These are phyloP conservation scores for Ectropis crepuscularia DNA, from an alignment of 2,888 invertebrate species.

Conservation along the genomic window DNA sequence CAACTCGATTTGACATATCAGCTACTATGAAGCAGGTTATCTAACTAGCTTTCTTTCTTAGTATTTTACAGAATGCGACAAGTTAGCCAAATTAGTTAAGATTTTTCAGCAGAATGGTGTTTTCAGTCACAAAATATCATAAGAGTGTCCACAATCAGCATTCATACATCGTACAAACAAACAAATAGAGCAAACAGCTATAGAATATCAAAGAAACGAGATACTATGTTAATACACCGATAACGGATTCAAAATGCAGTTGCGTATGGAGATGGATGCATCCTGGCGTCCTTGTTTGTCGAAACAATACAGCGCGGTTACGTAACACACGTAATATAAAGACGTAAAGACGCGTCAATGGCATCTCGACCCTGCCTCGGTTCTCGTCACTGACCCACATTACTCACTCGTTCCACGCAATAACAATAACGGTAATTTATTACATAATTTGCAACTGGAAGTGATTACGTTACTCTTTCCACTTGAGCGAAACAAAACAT, in stretches of 20 bases:
- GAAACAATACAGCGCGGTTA: conserved; percentile 73
- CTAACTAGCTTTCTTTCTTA: too few species aligned
- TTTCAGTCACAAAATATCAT: too few species aligned
- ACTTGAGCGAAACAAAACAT: conserved; percentile 43
- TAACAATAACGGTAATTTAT: conserved; percentile 74
- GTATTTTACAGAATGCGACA: too few species aligned
- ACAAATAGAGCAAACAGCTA: neutral
- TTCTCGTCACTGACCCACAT: conserved; percentile 83
- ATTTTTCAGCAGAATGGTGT: too few species aligned
- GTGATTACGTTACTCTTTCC: conserved; percentile 57
- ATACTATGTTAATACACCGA: conserved; percentile 20
- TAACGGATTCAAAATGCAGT: conserved; percentile 25
- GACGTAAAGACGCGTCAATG: conserved; percentile 74
- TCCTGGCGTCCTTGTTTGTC: conserved; percentile 64
- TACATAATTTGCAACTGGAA: conserved; percentile 64
- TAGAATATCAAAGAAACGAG: neutral
- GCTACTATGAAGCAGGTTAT: too few species aligned
- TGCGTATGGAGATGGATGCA: conserved; percentile 36
- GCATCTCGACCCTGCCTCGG: conserved; percentile 81
- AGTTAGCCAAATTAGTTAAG: too few species aligned
- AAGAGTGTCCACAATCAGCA: neutral
- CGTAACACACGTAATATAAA: conserved; percentile 50
- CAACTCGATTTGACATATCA: too few species aligned
- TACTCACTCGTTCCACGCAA: conserved; percentile 69
- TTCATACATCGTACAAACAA: conserved; percentile 3